Percentiles rank a stretch among this genome's conserved stretches.
phyloP scores from a whole-genome alignment of 2,888 invertebrate genomes.

The Melanargia galathea region DNA sequence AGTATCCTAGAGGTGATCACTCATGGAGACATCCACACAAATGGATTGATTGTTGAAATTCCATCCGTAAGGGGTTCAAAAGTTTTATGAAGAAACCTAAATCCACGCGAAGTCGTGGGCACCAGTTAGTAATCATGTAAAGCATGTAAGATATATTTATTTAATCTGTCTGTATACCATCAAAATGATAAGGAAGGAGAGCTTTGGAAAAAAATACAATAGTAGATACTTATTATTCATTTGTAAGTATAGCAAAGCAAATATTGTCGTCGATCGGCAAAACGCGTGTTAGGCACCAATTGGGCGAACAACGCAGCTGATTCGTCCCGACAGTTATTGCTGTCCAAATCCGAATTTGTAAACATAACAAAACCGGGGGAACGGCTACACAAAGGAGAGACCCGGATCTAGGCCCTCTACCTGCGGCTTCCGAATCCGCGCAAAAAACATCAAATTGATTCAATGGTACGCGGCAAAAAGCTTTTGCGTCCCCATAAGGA shows the following conservation, averaged over 20 bases:
- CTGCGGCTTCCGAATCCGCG: slow-evolving; percentile 80
- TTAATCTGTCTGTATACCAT: too few species aligned
- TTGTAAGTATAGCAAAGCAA: slow-evolving; percentile 38
- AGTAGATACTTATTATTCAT: slow-evolving; percentile 26
- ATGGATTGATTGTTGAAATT: too few species aligned
- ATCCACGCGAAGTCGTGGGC: too few species aligned
- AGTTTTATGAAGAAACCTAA: too few species aligned
- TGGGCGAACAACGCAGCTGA: slow-evolving; percentile 71
- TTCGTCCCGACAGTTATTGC: slow-evolving; percentile 73
- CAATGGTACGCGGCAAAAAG: slow-evolving; percentile 72
- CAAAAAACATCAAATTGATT: slow-evolving; percentile 77
- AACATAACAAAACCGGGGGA: slow-evolving; percentile 71
- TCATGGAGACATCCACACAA: too few species aligned
- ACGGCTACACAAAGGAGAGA: slow-evolving; percentile 64
- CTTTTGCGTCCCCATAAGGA: slow-evolving; percentile 65
- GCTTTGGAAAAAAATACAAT: background rate
- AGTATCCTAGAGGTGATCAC: too few species aligned
- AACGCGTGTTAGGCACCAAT: slow-evolving; percentile 54
- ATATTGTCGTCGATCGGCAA: slow-evolving; percentile 36
- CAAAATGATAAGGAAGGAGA: background rate
- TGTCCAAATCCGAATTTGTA: slow-evolving; percentile 75
- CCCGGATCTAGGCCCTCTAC: slow-evolving; percentile 79
- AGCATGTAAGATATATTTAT: too few species aligned
- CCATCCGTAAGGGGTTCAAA: too few species aligned
- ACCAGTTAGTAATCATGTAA: too few species aligned